Conservation (phyloP, 2,797 vertebrate species). For the Sus cebifrons region DNA sequence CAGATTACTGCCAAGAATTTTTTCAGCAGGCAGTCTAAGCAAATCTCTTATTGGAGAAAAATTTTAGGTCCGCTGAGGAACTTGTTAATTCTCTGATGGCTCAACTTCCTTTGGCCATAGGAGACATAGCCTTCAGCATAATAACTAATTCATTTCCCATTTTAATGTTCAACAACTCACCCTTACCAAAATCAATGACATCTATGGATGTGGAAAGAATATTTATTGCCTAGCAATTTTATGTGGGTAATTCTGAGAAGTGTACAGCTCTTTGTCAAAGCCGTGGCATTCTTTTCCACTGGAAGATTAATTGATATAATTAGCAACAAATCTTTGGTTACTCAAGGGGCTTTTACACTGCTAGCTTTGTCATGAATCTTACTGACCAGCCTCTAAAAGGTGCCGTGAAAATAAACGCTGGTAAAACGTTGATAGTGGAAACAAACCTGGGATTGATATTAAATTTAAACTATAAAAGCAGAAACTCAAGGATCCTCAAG, state of each 20-base stretch:
- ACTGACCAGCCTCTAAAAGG: neutral
- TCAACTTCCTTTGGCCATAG: neutral
- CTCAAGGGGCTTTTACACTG: neutral
- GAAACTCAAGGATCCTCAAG: neutral
- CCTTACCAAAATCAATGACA: neutral
- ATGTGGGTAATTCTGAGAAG: constrained; percentile 20
- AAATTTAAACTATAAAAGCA: neutral
- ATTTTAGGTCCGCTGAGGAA: neutral
- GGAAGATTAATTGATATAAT: constrained; percentile 54
- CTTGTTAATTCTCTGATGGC: neutral
- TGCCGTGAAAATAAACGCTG: neutral
- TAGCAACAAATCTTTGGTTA: constrained; percentile 37
- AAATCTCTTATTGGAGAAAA: neutral
- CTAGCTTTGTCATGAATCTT: neutral
- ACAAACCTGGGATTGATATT: neutral
- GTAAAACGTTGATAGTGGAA: neutral
- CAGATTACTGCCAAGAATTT: neutral
- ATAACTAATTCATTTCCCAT: neutral
- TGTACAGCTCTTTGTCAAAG: neutral
- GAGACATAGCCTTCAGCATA: neutral
- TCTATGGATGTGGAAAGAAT: neutral
- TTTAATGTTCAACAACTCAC: constrained; percentile 15
- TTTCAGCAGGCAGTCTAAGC: neutral
- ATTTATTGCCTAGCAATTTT: neutral
- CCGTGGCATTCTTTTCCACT: constrained; percentile 29